Evolutionary conservation across 1,140 invertebrate genomes (phyloP), one percentile per base, ranked within the genome.

Genomic region (Gryon sp.): DNA sequence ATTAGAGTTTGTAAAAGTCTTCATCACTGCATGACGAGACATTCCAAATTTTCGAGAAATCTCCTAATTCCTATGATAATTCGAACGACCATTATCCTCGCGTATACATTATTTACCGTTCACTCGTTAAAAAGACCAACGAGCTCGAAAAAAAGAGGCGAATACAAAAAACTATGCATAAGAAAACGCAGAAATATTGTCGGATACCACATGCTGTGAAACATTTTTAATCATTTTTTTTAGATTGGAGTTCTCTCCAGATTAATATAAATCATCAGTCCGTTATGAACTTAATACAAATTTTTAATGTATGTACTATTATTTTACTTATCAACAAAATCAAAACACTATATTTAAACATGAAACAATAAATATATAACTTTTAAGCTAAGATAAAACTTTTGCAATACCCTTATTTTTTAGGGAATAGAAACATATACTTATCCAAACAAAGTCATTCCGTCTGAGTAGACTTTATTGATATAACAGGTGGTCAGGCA

Each of bases 261-360:
- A n/a, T n/a, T n/a, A n/a, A n/a, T n/a, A n/a, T 69, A 59, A 69
- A 52, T 69, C 65, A 69, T 69, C 53, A 69, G 59, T 59, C 65
- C 65, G 65, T 69, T 59, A n/a, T n/a, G n/a, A n/a, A n/a, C n/a
- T n/a, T n/a, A n/a, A n/a, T n/a, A n/a, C n/a, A n/a, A n/a, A n/a
- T n/a, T n/a, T n/a, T n/a, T n/a, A n/a, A n/a, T n/a, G n/a, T n/a
- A n/a, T n/a, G n/a, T n/a, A n/a, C n/a, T n/a, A n/a, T n/a, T n/a
- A n/a, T n/a, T n/a, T n/a, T n/a, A n/a, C n/a, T n/a, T n/a, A n/a
- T n/a, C n/a, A n/a, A n/a, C n/a, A n/a, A n/a, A n/a, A n/a, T n/a
- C n/a, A n/a, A n/a, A n/a, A n/a, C n/a, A n/a, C n/a, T n/a, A n/a
- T n/a, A n/a, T n/a, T n/a, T n/a, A n/a, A n/a, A n/a, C n/a, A n/a